Evolutionary conservation across 2,113 vertebrate genomes (phyloP).

Genomic region (Toxotes jaculatrix): DNA sequence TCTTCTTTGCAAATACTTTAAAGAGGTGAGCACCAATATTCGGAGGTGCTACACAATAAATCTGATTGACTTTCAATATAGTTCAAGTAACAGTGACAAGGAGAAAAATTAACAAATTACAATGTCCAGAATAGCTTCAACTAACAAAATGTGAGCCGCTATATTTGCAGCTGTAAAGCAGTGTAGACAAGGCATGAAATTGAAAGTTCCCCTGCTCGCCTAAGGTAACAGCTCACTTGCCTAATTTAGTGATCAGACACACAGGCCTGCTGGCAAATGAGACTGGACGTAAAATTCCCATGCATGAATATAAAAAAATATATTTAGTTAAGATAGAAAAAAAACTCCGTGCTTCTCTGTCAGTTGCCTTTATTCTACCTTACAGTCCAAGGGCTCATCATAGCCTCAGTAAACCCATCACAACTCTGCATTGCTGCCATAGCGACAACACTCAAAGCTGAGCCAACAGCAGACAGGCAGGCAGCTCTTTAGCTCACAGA

Average conservation of each 20-base stretch:
- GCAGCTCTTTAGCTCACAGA: conserved; percentile 62
- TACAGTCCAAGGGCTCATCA: conserved; percentile 44
- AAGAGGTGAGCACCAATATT: neutral
- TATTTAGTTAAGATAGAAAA: conserved; percentile 3
- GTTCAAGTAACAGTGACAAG: conserved; percentile 12
- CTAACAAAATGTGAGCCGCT: conserved; percentile 26
- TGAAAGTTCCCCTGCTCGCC: conserved; percentile 25
- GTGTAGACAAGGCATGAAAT: conserved; percentile 65
- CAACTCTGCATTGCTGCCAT: conserved; percentile 72
- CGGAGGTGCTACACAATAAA: conserved; percentile 5
- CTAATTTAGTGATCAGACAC: conserved; percentile 53
- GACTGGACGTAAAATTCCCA: conserved; percentile 22
- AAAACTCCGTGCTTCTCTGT: conserved; percentile 7
- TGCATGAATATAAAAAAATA: neutral
- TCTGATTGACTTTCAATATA: conserved; percentile 24
- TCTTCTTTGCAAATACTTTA: conserved; percentile 3
- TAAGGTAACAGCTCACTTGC: conserved; percentile 40
- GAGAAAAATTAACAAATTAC: conserved; percentile 9
- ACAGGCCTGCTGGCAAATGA: conserved; percentile 28
- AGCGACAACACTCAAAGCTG: conserved; percentile 74
- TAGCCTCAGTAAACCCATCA: conserved; percentile 38
- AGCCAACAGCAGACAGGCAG: conserved; percentile 65
- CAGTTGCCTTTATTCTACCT: conserved; percentile 7
- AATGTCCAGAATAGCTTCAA: conserved; percentile 6
- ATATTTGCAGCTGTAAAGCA: conserved; percentile 49